Percentiles rank a stretch among this genome's conserved stretches.
Evolutionary conservation across 1,140 invertebrate genomes (phyloP).

Genomic region (Euura lappo): DNA sequence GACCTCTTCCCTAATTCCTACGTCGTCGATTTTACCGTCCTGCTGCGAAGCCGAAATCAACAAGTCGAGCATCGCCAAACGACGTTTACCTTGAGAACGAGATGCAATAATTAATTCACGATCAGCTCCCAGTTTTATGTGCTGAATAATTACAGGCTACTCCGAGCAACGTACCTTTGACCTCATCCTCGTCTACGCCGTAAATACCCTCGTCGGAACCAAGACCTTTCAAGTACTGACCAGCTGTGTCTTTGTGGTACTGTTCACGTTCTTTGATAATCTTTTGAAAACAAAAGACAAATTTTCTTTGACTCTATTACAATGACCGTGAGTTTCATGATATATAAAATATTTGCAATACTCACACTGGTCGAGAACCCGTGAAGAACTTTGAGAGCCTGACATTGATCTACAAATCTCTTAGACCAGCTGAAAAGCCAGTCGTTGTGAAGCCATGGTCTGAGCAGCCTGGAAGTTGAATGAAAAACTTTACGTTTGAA

Average conservation of each 20-base stretch:
- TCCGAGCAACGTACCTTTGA: not conserved
- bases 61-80: conserved; percentile 82
- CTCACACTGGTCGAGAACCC: conserved; percentile 69
- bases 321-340: no score
- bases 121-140: no score
- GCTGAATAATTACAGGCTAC: no score
- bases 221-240: conserved; percentile 22
- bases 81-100: conserved; percentile 56
- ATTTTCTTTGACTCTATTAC: not conserved
- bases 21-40: conserved; percentile 60
- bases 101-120: not conserved
- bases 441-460: conserved; percentile 67
- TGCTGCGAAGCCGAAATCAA: conserved; percentile 67
- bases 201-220: not conserved
- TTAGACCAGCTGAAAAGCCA: conserved; percentile 60
- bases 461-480: conserved; percentile 53
- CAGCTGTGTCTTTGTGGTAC: conserved; percentile 37
- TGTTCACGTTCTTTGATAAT: conserved; percentile 40
- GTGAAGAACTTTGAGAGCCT: conserved; percentile 71
- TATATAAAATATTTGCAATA: not conserved
- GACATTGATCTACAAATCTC: conserved; percentile 59
- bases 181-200: not conserved
- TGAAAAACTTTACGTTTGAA: conserved; percentile 39
- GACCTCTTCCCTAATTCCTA: conserved; percentile 81
- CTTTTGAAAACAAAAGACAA: conserved; percentile 17